phyloP scores from a whole-genome alignment of 2,888 invertebrate genomes.

The Ganaspis brasiliensis region DNA sequence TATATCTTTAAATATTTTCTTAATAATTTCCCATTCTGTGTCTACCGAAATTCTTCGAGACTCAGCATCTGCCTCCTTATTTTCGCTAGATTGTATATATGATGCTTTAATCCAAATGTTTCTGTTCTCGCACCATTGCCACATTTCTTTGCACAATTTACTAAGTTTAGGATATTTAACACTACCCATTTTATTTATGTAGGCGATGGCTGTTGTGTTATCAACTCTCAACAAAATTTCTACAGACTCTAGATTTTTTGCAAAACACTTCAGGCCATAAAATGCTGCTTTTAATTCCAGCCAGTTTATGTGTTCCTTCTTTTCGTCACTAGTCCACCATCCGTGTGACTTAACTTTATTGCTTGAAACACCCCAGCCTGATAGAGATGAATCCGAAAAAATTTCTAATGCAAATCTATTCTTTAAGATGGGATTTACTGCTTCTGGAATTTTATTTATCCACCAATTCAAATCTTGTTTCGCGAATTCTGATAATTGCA shows the following conservation, averaged over 20 bases:
- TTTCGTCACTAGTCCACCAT: constrained; percentile 33
- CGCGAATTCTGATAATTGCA: neutral
- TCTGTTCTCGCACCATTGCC: constrained; percentile 48
- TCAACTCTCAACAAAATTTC: constrained; percentile 49
- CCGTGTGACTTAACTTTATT: constrained; percentile 22
- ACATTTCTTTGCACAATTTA: constrained; percentile 44
- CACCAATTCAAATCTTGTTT: neutral
- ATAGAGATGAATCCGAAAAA: too few relatives aligned
- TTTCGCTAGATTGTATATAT: too few relatives aligned
- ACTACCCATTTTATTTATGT: constrained; percentile 54
- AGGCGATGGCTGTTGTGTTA: constrained; percentile 52
- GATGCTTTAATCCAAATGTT: constrained; percentile 41
- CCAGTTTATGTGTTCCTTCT: constrained; percentile 35
- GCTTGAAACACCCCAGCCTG: neutral
- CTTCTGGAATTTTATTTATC: neutral
- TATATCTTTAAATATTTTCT: too few relatives aligned
- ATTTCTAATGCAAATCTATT: neutral
- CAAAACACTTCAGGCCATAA: constrained; percentile 45
- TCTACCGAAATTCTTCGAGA: too few relatives aligned
- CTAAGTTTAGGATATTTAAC: constrained; percentile 33
- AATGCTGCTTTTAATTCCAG: constrained; percentile 38
- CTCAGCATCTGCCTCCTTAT: too few relatives aligned
- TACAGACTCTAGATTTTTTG: neutral
- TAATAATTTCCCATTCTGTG: too few relatives aligned
- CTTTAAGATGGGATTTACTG: neutral